Percentiles rank a stretch among this genome's conserved stretches.
These are phyloP conservation scores for Spondyliosoma cantharus DNA, from an alignment of 2,797 vertebrate species.

Conservation along the genomic window DNA sequence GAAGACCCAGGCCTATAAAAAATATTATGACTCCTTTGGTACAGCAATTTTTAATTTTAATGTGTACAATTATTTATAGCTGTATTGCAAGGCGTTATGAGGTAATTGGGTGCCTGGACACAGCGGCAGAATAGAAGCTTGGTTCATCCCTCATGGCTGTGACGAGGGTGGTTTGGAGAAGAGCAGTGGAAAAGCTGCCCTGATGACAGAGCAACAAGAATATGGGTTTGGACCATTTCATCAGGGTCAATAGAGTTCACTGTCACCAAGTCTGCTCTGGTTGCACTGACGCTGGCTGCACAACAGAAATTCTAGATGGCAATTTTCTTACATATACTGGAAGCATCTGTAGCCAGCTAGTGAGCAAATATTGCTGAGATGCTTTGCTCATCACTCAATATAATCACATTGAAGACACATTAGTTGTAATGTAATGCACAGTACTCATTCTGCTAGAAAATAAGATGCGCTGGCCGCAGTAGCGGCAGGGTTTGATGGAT, in stretches of 20 bases:
- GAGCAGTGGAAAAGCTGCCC: conserved; percentile 61
- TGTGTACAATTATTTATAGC: conserved; percentile 59
- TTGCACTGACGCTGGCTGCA: conserved; percentile 37
- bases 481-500: not conserved
- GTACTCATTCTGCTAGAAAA: not conserved
- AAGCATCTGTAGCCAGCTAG: conserved; percentile 35
- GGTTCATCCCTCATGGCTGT: conserved; percentile 60
- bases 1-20: conserved; percentile 47
- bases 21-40: conserved; percentile 38
- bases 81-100: conserved; percentile 40
- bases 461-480: conserved; percentile 6
- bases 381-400: conserved; percentile 49
- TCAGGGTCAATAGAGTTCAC: conserved; percentile 65
- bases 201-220: conserved; percentile 65
- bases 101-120: conserved; percentile 45
- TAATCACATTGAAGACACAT: conserved; percentile 32
- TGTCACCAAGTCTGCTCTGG: conserved; percentile 47
- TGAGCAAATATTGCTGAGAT: conserved; percentile 39
- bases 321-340: conserved; percentile 46
- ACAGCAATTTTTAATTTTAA: conserved; percentile 48
- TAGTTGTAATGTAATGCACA: conserved; percentile 21
- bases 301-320: conserved; percentile 42
- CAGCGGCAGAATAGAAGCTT: conserved; percentile 36
- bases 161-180: conserved; percentile 72
- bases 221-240: conserved; percentile 57